A percentile compares a stretch with the other conserved stretches of the same genome.
phyloP scores from a whole-genome alignment of 2,888 invertebrate species.

The Falcaria lacertinaria region DNA sequence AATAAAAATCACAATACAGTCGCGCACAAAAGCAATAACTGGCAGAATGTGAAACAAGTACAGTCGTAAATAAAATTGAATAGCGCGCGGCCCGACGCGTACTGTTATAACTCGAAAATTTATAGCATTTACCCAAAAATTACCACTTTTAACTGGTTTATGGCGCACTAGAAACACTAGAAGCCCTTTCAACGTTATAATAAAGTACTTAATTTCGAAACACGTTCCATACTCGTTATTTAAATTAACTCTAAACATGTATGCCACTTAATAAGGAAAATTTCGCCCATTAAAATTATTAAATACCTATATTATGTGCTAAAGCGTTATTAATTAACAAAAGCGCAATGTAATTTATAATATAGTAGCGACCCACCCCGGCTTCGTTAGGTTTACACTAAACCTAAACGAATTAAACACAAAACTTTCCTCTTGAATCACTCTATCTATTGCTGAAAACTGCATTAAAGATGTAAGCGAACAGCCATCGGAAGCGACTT shows the following conservation, averaged over 20 bases:
- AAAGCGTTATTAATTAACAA: too few species aligned
- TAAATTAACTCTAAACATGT: neutral
- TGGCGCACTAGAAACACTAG: slow-evolving; percentile 45
- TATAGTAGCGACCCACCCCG: too few species aligned
- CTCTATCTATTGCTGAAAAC: too few species aligned
- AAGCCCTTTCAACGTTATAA: slow-evolving; percentile 11
- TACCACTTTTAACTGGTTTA: slow-evolving; percentile 59
- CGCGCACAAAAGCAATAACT: slow-evolving; percentile 67
- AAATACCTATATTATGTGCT: too few species aligned
- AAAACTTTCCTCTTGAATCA: too few species aligned
- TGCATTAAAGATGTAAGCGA: too few species aligned
- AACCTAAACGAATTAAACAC: too few species aligned
- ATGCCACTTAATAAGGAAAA: neutral
- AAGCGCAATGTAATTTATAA: too few species aligned
- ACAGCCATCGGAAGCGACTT: too few species aligned
- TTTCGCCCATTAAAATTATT: too few species aligned
- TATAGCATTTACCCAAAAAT: slow-evolving; percentile 69
- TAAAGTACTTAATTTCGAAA: neutral
- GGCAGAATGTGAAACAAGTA: slow-evolving; percentile 73
- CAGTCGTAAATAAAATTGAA: slow-evolving; percentile 75
- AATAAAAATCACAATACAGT: slow-evolving; percentile 68
- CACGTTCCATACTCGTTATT: neutral
- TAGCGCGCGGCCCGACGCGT: slow-evolving; percentile 65
- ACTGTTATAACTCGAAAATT: slow-evolving; percentile 67
- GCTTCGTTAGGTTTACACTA: too few species aligned